Conservation (phyloP, 2,113 vertebrate genomes). For the Arenaria interpres region DNA sequence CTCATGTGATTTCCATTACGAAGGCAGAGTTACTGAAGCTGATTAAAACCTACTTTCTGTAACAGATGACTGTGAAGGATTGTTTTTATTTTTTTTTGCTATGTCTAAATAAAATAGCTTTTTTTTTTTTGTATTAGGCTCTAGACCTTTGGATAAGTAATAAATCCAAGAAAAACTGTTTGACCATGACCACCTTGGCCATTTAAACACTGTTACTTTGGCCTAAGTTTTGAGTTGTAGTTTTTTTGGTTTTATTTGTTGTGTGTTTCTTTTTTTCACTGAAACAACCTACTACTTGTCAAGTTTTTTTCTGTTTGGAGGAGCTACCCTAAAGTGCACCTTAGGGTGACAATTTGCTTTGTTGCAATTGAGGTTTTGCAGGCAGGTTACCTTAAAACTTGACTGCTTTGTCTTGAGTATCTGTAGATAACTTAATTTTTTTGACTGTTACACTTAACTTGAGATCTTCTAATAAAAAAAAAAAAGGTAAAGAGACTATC, state of each 20-base stretch:
- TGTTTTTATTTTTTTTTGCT: neutral
- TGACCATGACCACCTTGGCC: neutral
- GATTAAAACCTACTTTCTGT: neutral
- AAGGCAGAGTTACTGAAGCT: neutral
- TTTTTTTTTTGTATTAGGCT: neutral
- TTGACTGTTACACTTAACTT: neutral
- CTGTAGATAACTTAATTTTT: neutral
- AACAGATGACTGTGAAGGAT: neutral
- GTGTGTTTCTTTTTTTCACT: neutral
- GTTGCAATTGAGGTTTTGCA: neutral
- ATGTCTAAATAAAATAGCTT: neutral
- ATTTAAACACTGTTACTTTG: neutral
- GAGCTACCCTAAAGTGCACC: neutral
- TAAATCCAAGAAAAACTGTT: neutral
- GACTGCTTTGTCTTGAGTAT: neutral
- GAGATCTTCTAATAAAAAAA: neutral
- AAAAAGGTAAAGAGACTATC: neutral
- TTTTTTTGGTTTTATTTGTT: neutral
- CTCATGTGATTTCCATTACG: neutral
- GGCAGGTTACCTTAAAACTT: neutral
- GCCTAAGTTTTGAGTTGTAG: neutral
- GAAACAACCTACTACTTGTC: neutral
- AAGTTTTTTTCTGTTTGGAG: neutral
- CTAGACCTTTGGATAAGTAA: neutral
- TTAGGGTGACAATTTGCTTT: neutral